Base-by-base conservation (phyloP, 2,797 vertebrate species). In the Mustela erminea region DNA sequence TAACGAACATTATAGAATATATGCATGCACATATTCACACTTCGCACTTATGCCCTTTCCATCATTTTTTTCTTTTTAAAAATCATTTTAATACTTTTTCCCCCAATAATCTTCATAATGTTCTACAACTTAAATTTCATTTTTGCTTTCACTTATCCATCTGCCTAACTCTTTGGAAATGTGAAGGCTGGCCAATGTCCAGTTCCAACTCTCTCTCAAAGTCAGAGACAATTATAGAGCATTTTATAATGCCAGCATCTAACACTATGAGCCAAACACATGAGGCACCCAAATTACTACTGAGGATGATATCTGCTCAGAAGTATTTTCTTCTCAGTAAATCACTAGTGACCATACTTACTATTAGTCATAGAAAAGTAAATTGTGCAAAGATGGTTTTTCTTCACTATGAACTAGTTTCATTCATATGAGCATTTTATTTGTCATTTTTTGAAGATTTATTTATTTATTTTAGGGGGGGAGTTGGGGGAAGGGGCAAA, bases 131-230 rank as follows among this genome's bases (percentile, higher is more conserved):
- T 74, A 77, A 77, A 70, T 87, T 75, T 75, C 88, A 82, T 25
- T 54, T 95, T 96, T 87, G 85, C 92, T 93, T 78, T 77, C 58
- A 90, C 85, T 56, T 95, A 43, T 23, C 82, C 27, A 58, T 64
- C 41, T 94, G 18, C 78, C 43, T 56, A 66, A 11, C 27, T 92
- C 82, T 60, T 75, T 81, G 88, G n/a, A 85, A 58, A 54, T 52
- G 0, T 75, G 58, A 93, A 72, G 32, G 1, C 72, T 80, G 38
- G 74, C 74, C 82, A 62, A 72, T 78, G 81, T 56, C n/a, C 52
- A 95, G 70, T 74, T 15, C 35, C 56, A 62, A 62, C 64, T 97
- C 41, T 72, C 85, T 96, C 68, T 80, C 56, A 95, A 94, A 52
- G n/a, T 80, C 80, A 52, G 23, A 80, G 23, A 41, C 7, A n/a